A percentile compares a stretch with the other conserved stretches of the same genome.
Evolutionary conservation across 2,888 invertebrate species (phyloP).

Genomic region (Ctenicera cuprea): DNA sequence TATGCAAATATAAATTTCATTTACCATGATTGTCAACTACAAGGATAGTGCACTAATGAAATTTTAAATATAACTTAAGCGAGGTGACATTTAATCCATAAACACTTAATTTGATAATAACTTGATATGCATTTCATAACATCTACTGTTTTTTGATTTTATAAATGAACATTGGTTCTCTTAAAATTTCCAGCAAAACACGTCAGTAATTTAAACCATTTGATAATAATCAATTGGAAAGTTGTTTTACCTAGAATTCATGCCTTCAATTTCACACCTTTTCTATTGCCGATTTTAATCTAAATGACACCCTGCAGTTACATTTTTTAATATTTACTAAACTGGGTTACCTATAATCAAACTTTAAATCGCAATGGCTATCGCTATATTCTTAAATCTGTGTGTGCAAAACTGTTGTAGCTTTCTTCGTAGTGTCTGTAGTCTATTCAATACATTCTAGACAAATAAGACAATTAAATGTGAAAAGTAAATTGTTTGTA

Average conservation of each 20-base stretch:
- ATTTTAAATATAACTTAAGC: slow-evolving; percentile 3
- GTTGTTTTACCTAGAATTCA: too few species aligned
- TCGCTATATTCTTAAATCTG: slow-evolving; percentile 10
- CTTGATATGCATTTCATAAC: neutral
- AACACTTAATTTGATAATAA: slow-evolving; percentile 3
- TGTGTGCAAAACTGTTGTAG: slow-evolving; percentile 27
- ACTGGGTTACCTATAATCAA: neutral
- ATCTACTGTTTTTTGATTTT: too few species aligned
- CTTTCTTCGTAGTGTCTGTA: slow-evolving; percentile 36
- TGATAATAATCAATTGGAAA: too few species aligned
- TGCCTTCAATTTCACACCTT: too few species aligned
- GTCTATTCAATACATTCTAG: slow-evolving; percentile 17
- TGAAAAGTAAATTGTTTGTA: slow-evolving; percentile 20
- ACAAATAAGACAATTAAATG: slow-evolving; percentile 29
- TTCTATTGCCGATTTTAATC: too few species aligned
- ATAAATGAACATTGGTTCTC: too few species aligned
- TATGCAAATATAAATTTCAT: slow-evolving; percentile 15
- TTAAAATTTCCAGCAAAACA: too few species aligned
- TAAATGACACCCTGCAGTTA: too few species aligned
- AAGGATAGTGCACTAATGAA: slow-evolving; percentile 21
- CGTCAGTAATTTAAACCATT: too few species aligned
- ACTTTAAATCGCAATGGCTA: neutral
- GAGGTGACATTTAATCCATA: neutral
- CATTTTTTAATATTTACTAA: too few species aligned
- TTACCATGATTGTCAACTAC: neutral